Evolutionary conservation across 2,797 vertebrate genomes (phyloP).

Genomic region (Intellagama lesueurii): DNA sequence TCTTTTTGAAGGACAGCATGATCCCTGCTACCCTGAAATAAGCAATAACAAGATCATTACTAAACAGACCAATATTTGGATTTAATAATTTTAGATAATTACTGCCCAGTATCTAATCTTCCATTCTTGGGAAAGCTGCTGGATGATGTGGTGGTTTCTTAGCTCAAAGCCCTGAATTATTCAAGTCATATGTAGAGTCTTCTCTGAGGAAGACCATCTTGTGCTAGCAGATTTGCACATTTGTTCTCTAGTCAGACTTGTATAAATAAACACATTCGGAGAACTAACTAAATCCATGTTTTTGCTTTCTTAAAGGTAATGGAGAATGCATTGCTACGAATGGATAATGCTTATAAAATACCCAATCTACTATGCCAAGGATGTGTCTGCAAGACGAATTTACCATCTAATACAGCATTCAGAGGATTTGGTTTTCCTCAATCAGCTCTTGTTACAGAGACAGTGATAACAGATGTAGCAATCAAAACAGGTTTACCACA

Average conservation of each 20-base stretch:
- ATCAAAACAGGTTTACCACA: slow-evolving; percentile 40
- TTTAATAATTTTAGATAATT: background rate
- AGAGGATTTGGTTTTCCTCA: slow-evolving; percentile 53
- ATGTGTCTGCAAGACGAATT: slow-evolving; percentile 45
- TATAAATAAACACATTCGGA: background rate
- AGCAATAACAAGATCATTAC: background rate
- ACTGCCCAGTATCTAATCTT: background rate
- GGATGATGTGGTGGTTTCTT: background rate
- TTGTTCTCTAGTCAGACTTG: background rate
- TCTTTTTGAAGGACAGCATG: background rate
- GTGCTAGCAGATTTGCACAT: background rate
- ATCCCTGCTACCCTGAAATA: background rate
- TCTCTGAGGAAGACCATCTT: background rate
- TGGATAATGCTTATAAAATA: slow-evolving; percentile 55
- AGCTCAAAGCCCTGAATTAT: background rate
- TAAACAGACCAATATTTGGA: background rate
- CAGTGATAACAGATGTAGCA: slow-evolving; percentile 49
- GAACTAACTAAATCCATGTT: background rate
- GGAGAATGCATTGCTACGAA: slow-evolving; percentile 34
- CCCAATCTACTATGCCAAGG: slow-evolving; percentile 41
- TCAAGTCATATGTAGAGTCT: background rate
- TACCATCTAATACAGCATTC: slow-evolving; percentile 55
- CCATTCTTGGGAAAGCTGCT: background rate
- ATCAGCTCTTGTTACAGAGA: slow-evolving; percentile 50
- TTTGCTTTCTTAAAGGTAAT: slow-evolving; percentile 34